These are phyloP conservation scores for Myocastor coypus DNA, from an alignment of 2,113 vertebrate species.

Conservation along the genomic window DNA sequence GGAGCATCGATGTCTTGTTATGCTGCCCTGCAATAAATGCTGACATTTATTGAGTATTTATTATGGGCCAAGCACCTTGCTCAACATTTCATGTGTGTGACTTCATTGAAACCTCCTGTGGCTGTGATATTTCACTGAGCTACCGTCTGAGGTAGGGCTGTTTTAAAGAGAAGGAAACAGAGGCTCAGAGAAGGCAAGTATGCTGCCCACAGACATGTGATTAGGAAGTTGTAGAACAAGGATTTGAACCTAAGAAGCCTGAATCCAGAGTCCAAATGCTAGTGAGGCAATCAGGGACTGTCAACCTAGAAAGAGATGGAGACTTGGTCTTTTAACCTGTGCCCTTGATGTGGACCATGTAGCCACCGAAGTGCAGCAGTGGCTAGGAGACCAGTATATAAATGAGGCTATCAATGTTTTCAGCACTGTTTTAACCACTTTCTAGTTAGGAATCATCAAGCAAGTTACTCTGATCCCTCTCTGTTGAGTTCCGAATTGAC, in stretches of 20 bases:
- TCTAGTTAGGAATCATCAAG: conserved; percentile 9
- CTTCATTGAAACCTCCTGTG: conserved; percentile 46
- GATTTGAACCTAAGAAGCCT: conserved; percentile 8
- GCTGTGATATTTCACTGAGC: neutral
- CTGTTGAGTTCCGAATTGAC: neutral
- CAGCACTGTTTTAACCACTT: neutral
- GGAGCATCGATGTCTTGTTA: neutral
- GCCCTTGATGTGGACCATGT: neutral
- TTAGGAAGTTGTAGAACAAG: conserved; percentile 13
- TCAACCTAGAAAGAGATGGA: neutral
- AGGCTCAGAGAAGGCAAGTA: conserved; percentile 36
- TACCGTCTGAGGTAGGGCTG: conserved; percentile 33
- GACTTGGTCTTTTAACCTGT: neutral
- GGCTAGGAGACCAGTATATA: neutral
- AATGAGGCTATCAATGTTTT: neutral
- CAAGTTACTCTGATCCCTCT: neutral
- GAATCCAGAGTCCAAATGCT: conserved; percentile 16
- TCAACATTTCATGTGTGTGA: conserved; percentile 3
- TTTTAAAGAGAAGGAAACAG: conserved; percentile 31
- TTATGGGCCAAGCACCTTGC: conserved; percentile 11
- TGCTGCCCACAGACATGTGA: neutral
- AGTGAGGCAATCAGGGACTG: neutral
- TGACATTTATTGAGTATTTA: conserved; percentile 58
- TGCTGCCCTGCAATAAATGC: conserved; percentile 50
- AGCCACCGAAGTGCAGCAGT: neutral